A percentile compares a stretch with the other conserved stretches of the same genome.
These are phyloP conservation scores for Ciconia nigra DNA, from an alignment of 2,797 vertebrate species.

Conservation along the genomic window DNA sequence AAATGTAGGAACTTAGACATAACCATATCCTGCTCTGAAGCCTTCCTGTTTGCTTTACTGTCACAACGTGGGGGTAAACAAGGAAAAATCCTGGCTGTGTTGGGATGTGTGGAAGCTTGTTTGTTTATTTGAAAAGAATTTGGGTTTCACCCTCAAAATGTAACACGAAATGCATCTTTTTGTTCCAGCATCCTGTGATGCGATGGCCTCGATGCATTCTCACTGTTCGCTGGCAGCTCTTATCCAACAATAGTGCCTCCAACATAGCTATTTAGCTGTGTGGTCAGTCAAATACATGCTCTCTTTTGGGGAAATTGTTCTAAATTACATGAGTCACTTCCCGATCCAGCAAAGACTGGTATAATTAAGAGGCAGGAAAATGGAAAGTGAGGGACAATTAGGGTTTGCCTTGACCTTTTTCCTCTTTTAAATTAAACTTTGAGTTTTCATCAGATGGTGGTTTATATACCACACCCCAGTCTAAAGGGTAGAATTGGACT, in stretches of 20 bases:
- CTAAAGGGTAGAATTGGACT: not conserved
- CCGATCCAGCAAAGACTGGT: not conserved
- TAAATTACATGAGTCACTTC: not conserved
- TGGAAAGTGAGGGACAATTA: constrained; percentile 28
- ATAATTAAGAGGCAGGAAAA: constrained; percentile 1
- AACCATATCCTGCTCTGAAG: not conserved
- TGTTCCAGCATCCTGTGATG: not conserved
- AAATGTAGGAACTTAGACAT: not conserved
- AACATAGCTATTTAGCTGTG: not conserved
- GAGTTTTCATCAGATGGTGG: not conserved
- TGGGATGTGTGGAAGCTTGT: not conserved
- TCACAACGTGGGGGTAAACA: not conserved
- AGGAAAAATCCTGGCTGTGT: not conserved
- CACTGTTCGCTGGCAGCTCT: constrained; percentile 9
- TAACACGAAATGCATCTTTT: not conserved
- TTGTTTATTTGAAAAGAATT: not conserved
- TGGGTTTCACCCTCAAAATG: not conserved
- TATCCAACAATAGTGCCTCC: not conserved
- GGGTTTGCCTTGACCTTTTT: constrained; percentile 19
- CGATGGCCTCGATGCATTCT: not conserved
- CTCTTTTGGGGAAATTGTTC: constrained; percentile 9
- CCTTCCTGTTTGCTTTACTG: not conserved
- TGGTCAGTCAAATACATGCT: constrained; percentile 7
- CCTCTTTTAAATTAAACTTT: not conserved
- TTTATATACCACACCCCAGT: constrained; percentile 3